phyloP scores from a whole-genome alignment of 2,888 invertebrate species.

The Andrena dorsata region DNA sequence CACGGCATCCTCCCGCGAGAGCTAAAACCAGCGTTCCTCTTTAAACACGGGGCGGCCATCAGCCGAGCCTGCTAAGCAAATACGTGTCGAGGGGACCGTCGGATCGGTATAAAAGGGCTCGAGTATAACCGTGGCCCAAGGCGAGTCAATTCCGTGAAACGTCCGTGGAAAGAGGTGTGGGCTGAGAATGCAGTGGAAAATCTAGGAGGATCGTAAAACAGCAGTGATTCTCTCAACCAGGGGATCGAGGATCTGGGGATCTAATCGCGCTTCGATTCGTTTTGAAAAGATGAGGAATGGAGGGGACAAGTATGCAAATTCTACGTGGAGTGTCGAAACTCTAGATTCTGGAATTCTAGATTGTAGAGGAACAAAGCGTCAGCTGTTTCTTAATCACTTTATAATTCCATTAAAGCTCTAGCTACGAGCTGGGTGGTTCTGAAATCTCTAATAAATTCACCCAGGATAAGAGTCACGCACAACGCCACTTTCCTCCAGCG shows the following conservation, averaged over 20 bases:
- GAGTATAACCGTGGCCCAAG: slow-evolving; percentile 37
- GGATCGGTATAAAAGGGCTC: slow-evolving; percentile 42
- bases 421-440: not conserved
- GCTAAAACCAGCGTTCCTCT: slow-evolving; percentile 17
- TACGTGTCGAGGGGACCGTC: slow-evolving; percentile 16
- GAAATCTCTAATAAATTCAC: slow-evolving; percentile 6
- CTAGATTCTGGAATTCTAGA: not conserved
- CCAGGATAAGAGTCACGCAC: not conserved
- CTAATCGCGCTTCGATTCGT: not conserved
- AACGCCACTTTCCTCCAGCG: not conserved
- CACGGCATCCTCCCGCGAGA: not conserved
- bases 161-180: slow-evolving; percentile 33
- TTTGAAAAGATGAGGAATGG: not conserved
- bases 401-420: not conserved
- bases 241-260: not conserved
- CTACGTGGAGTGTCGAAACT: not conserved
- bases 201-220: slow-evolving; percentile 51
- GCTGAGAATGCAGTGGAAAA: slow-evolving; percentile 40
- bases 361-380: not conserved
- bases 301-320: not conserved
- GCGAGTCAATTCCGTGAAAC: slow-evolving; percentile 54
- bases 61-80: slow-evolving; percentile 16
- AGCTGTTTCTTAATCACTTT: not conserved
- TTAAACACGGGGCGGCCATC: slow-evolving; percentile 17
- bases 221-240: slow-evolving; percentile 30